Base-by-base conservation (phyloP, 2,113 vertebrate genomes). In the Caretta caretta region DNA sequence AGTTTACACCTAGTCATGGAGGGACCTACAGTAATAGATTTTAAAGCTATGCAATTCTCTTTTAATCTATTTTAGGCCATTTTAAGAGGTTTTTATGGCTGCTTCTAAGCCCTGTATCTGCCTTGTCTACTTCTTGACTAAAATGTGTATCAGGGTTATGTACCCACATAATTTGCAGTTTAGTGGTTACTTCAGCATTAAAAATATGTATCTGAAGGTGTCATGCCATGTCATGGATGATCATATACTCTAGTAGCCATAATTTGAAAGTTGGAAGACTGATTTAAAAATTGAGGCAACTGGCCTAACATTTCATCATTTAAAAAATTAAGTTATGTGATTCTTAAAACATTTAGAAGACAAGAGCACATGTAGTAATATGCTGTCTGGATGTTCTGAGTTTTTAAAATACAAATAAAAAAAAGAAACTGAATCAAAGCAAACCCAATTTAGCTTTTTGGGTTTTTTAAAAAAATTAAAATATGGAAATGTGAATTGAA, bases 391-490 rank as follows among this genome's bases (percentile, higher is more conserved):
- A 93, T 93, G 17, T 51, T 59, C 31, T 79, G 5, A 90, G 38
- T 89, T 97, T 94, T 88, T 90, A 97, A 97, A 93, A 96, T 91
- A 82, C 57, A 90, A 78, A 27, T 78, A 46, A 29, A 88, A 91
- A 95, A 85, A 88, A 89, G 79, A 87, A 42, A 72, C 86, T 92
- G 92, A 94, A 95, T 96, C 84, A 95, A 92, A 97, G 87, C 78
- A 93, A 91, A 10, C n/a, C 92, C 91, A 62, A 54, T 89, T 94
- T 62, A 76, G 90, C 94, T 89, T 50, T 24, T 93, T 65, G 19
- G 48, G 13, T 48, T 90, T 95, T 91, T n/a, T 88, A 92, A 49
- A 92, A 49, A 88, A 97, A 97, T 97, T 96, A 97, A 94, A 96
- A 96, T 94, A 97, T 91, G 92, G 95, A 97, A 83, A 96, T 97